These are phyloP conservation scores for Mus caroli DNA, from an alignment of 2,797 vertebrate genomes.

Conservation along the genomic window DNA sequence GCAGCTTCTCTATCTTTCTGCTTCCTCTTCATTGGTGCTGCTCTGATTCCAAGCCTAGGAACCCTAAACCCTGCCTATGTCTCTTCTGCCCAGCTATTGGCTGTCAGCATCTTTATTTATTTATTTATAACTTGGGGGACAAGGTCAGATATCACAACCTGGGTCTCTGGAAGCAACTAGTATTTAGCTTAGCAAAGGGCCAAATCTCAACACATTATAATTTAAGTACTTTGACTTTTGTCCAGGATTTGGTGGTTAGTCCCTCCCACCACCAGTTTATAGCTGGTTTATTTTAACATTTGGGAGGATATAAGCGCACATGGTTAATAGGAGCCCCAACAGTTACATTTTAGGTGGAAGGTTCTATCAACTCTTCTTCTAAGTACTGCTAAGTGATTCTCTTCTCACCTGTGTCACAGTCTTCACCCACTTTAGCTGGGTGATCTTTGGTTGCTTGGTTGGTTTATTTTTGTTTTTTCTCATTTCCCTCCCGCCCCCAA, in stretches of 20 bases:
- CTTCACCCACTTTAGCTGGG: neutral
- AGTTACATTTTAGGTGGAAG: neutral
- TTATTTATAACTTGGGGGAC: neutral
- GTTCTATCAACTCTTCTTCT: slow-evolving; percentile 22
- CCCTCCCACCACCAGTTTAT: neutral
- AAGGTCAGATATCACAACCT: neutral
- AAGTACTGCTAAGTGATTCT: slow-evolving; percentile 21
- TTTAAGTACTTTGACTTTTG: neutral
- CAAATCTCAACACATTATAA: neutral
- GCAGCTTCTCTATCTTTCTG: neutral
- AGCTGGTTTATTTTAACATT: neutral
- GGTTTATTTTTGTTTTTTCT: neutral
- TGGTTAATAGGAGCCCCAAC: neutral
- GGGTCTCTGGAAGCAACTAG: neutral
- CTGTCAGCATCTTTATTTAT: neutral
- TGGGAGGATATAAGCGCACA: neutral
- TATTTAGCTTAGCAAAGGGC: neutral
- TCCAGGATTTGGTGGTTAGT: neutral
- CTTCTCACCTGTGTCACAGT: neutral
- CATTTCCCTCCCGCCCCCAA: no score
- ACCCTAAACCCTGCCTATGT: neutral
- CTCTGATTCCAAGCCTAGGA: neutral
- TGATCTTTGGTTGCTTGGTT: neutral
- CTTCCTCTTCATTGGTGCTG: neutral
- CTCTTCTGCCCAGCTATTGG: neutral